Base-by-base conservation (phyloP, 1,140 invertebrate genomes). In the Galendromus occidentalis region DNA sequence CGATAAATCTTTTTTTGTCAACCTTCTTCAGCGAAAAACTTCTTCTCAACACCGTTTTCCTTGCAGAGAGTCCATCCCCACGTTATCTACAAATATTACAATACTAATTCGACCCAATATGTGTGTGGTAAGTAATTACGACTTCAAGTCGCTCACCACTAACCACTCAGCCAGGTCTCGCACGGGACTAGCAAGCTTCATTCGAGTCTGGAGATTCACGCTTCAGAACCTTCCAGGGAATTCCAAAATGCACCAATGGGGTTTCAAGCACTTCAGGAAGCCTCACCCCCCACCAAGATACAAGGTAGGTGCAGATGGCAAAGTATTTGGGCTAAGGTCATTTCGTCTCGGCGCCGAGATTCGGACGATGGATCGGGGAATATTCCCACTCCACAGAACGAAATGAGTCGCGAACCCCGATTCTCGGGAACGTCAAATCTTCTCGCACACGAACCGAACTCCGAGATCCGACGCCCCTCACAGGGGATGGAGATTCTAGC, bases 11-110 rank as follows among this genome's bases (percentile, higher is more conserved):
- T n/a, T n/a, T n/a, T n/a, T n/a, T n/a, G n/a, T n/a, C n/a, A n/a
- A n/a, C n/a, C n/a, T n/a, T n/a, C n/a, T n/a, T 39, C 33, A 9
- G 33, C 33, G 33, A 6, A 39, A 9, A 39, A 39, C 33, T 4
- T 39, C 33, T 39, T 39, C 22, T 59, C 14, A 59, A 29, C 5
- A 12, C 29, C 17, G 25, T 47, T 68, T 25, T 66, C 69, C 59
- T 65, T 72, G 81, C 82, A 88, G 84, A 85, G 88, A 83, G 89
- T 91, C 78, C 89, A 93, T 83, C 90, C 89, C 72, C 91, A 94
- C 81, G 86, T 95, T 73, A 90, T 94, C 76, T 93, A 91, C 80
- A 87, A 91, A 76, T 72, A 71, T 65, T 71, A 71, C 68, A 87
- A 88, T 68, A 83, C 86, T 69, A 85, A 85, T 39, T 88, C 88